These are phyloP conservation scores for Toxotes jaculatrix DNA, from an alignment of 2,113 vertebrate genomes.

Conservation along the genomic window DNA sequence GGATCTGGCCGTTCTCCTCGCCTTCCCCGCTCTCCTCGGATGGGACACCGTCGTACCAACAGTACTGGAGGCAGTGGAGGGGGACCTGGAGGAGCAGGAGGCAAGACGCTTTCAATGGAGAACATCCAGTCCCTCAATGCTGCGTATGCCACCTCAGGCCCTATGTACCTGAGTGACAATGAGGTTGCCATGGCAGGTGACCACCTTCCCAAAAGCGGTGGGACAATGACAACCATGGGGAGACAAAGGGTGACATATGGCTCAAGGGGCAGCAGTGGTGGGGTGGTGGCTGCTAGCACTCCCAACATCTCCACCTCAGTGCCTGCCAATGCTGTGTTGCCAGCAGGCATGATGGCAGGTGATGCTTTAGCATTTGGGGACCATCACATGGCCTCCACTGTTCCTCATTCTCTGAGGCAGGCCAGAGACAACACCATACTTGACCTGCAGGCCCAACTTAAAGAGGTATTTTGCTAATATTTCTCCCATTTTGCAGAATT, in stretches of 20 bases:
- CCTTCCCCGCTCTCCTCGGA: conserved; percentile 94
- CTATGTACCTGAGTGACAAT: conserved; percentile 98
- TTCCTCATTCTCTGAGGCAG: conserved; percentile 96
- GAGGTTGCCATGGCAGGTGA: conserved; percentile 91
- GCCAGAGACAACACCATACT: conserved; percentile 97
- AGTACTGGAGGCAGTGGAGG: conserved; percentile 95
- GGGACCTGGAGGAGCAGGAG: conserved; percentile 87
- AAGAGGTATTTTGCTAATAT: conserved; percentile 86
- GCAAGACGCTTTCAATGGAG: conserved; percentile 98
- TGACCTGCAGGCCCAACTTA: conserved; percentile 96
- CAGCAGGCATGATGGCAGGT: conserved; percentile 83
- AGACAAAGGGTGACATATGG: conserved; percentile 94
- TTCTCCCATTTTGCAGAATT: background rate
- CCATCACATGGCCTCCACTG: conserved; percentile 96
- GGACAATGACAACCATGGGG: conserved; percentile 90
- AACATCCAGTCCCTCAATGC: conserved; percentile 99
- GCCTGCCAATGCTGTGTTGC: conserved; percentile 84
- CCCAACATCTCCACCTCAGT: conserved; percentile 91
- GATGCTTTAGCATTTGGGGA: conserved; percentile 96
- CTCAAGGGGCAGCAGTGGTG: conserved; percentile 81
- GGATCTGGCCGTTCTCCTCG: conserved; percentile 95
- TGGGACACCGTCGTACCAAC: conserved; percentile 97
- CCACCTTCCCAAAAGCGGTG: conserved; percentile 92
- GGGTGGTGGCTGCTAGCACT: conserved; percentile 95
- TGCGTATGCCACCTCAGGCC: conserved; percentile 95